These are phyloP conservation scores for Pungitius pungitius DNA, from an alignment of 2,113 vertebrate genomes.

Conservation along the genomic window DNA sequence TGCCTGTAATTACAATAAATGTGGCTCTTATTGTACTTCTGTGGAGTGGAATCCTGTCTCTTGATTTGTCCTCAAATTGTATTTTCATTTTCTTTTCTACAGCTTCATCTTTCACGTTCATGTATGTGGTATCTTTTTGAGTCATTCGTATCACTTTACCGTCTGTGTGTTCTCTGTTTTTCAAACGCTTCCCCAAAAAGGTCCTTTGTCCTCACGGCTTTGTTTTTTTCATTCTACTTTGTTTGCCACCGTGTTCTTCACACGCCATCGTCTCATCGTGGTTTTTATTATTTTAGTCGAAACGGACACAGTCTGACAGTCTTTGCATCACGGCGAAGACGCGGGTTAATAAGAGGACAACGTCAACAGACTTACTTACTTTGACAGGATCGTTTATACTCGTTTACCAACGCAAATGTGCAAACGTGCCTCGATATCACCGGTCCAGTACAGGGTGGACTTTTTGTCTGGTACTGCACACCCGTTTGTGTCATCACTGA, in stretches of 20 bases:
- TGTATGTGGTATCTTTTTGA: slow-evolving; percentile 9
- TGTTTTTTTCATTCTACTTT: not conserved
- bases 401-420: not conserved
- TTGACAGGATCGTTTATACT: not conserved
- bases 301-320: not conserved
- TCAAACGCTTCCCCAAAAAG: not conserved
- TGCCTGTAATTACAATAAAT: slow-evolving; percentile 90
- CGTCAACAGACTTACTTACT: no score
- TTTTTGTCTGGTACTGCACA: not conserved
- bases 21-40: slow-evolving; percentile 87
- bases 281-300: slow-evolving; percentile 1
- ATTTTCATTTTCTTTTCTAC: slow-evolving; percentile 11
- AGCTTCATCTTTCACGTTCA: not conserved
- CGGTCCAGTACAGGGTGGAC: not conserved
- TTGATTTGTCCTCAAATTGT: slow-evolving; percentile 67
- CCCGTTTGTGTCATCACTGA: not conserved
- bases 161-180: not conserved
- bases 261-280: not conserved
- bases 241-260: slow-evolving; percentile 8
- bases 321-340: slow-evolving; percentile 2
- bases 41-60: slow-evolving; percentile 83
- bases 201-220: not conserved
- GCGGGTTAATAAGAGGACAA: not conserved
- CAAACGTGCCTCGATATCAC: not conserved
- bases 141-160: not conserved